A percentile compares a stretch with the other conserved stretches of the same genome.
Evolutionary conservation across 2,113 vertebrate genomes (phyloP).

Genomic region (Centropus unirufus): DNA sequence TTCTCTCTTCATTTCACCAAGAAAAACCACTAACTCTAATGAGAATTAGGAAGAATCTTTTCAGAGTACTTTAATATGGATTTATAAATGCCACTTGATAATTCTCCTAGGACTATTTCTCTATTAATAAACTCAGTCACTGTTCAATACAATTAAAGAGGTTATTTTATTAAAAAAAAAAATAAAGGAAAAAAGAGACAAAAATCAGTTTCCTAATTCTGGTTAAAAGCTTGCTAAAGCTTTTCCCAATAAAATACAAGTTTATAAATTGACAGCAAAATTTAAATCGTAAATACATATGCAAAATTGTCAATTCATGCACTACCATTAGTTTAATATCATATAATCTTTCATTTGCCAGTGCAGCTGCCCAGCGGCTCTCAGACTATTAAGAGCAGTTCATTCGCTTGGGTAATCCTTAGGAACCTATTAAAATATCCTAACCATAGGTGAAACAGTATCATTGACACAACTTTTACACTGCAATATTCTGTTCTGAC

Average conservation of each 20-base stretch:
- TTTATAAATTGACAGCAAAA: neutral
- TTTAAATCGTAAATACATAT: neutral
- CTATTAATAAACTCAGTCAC: neutral
- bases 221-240: neutral
- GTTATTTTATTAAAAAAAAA: neutral
- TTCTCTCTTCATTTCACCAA: neutral
- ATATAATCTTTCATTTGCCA: neutral
- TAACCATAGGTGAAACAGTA: neutral
- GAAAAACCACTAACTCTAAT: neutral
- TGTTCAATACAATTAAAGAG: neutral
- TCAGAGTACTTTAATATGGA: neutral
- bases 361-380: neutral
- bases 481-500: neutral
- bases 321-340: neutral
- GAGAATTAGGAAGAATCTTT: neutral
- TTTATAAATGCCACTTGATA: neutral
- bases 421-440: neutral
- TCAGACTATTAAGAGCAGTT: neutral
- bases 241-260: neutral
- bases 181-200: too few relatives aligned
- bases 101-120: neutral
- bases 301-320: neutral
- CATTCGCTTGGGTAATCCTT: neutral
- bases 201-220: neutral
- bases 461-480: neutral